Evolutionary conservation across 1,140 invertebrate genomes (phyloP).

Genomic region (Babylonia areolata): DNA sequence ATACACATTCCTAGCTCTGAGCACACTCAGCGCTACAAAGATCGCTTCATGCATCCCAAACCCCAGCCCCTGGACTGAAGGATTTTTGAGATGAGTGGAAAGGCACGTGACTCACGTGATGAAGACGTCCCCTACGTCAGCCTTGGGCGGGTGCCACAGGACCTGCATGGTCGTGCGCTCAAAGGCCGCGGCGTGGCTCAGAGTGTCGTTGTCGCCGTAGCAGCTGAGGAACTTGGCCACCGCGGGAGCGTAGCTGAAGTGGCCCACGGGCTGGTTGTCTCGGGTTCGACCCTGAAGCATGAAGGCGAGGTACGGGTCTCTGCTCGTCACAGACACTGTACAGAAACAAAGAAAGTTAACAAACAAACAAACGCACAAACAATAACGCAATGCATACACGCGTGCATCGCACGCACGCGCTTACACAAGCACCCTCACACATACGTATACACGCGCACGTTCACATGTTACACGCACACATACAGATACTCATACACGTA

Average conservation of each 20-base stretch:
- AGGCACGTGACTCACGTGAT: slow-evolving; percentile 31
- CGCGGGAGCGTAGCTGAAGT: slow-evolving; percentile 19
- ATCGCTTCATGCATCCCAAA: too few relatives aligned
- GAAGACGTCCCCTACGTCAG: slow-evolving; percentile 39
- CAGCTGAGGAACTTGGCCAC: slow-evolving; percentile 43
- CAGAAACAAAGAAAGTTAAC: background rate
- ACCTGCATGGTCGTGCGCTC: slow-evolving; percentile 40
- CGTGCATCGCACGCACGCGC: background rate
- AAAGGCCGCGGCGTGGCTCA: slow-evolving; percentile 46
- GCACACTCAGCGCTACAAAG: too few relatives aligned
- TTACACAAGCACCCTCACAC: background rate
- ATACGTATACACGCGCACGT: background rate
- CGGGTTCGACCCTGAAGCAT: slow-evolving; percentile 43
- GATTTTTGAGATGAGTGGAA: background rate
- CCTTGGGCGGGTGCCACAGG: slow-evolving; percentile 39
- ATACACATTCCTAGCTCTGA: too few relatives aligned
- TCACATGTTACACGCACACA: too few relatives aligned
- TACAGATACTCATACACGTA: too few relatives aligned
- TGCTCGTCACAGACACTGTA: slow-evolving; percentile 38
- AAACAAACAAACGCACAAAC: background rate
- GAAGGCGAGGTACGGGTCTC: slow-evolving; percentile 43
- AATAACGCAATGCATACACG: slow-evolving; percentile 8
- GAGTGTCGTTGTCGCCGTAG: slow-evolving; percentile 37
- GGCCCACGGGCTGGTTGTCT: slow-evolving; percentile 29
- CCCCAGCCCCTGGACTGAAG: too few relatives aligned